Conservation (phyloP, 2,797 vertebrate genomes). For the Eulemur mongoz region DNA sequence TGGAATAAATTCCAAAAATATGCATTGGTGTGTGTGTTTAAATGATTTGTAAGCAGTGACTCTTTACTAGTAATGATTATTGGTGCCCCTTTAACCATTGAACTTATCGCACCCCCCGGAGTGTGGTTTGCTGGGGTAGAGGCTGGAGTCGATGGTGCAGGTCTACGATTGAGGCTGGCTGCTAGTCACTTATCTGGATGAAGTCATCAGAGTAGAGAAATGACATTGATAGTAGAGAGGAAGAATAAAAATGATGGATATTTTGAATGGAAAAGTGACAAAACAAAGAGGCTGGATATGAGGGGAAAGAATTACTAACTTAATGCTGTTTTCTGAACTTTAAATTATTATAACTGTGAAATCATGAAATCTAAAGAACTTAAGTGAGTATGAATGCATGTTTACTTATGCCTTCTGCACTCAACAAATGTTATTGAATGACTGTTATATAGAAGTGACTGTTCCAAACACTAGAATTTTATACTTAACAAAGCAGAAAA, state of each 20-base stretch:
- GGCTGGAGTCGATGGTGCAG: too few species aligned
- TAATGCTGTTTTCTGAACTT: background rate
- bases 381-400: background rate
- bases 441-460: background rate
- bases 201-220: background rate
- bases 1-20: background rate
- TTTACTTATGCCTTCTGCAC: background rate
- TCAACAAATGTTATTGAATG: background rate
- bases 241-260: background rate
- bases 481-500: background rate
- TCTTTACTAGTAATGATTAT: background rate
- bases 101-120: accelerated
- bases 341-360: background rate
- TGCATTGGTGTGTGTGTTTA: background rate
- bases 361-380: background rate
- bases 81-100: background rate
- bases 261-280: background rate
- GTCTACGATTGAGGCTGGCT: background rate
- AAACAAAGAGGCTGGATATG: background rate
- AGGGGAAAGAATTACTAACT: background rate
- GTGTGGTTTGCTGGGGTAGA: background rate
- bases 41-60: background rate
- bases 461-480: background rate
- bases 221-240: background rate
- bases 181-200: background rate